Base-by-base conservation (phyloP, 2,113 vertebrate genomes). In the Aptenodytes forsteri region DNA sequence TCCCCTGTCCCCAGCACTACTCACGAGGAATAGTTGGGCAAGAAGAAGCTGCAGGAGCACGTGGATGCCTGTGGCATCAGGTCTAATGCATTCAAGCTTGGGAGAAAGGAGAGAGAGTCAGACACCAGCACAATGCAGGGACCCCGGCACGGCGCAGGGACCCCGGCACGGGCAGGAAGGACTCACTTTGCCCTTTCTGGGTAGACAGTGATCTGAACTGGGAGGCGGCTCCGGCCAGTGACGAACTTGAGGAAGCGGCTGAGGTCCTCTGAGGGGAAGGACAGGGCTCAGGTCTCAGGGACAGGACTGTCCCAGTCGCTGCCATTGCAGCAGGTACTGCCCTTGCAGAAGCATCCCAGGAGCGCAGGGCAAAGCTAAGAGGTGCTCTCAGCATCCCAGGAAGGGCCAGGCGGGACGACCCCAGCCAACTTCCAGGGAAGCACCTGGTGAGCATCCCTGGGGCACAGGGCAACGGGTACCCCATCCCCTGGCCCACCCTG, bases 181-280 rank as follows among this genome's bases (percentile, higher is more conserved):
- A 95, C 98, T 98, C 96, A 99, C 99, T 98, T 98, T 14, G 98
- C 93, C 64, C 98, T 99, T 92, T 99, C 99, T 0, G 99, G 99
- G 67, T 98, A 99, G 89, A 99, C 98, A 46, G 96, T 98, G 97
- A 99, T 99, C 3, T 98, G 98, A 6, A 99, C 99, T 1, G 99
- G 99, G 87, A 99, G 99, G 61, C 99, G 99, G 97, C 99, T 99
- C 80, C 99, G 98, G 77, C 99, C 99, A 0, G 99, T 99, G 94
- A 99, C 99, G 12, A 99, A 99, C 97, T 99, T 99, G 87, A 99
- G 98, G 98, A 99, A 99, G 86, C 97, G 98, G 97, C 99, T 99
- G 84, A 99, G 99, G 96, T 99, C 99, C 99, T 99, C 99, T 99
- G 97, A 65, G 80, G 95, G 62, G 81, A 93, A 93, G 55, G 77